These are phyloP conservation scores for Drosophila macrothrix DNA, from an alignment of 2,888 invertebrate species.

Conservation along the genomic window DNA sequence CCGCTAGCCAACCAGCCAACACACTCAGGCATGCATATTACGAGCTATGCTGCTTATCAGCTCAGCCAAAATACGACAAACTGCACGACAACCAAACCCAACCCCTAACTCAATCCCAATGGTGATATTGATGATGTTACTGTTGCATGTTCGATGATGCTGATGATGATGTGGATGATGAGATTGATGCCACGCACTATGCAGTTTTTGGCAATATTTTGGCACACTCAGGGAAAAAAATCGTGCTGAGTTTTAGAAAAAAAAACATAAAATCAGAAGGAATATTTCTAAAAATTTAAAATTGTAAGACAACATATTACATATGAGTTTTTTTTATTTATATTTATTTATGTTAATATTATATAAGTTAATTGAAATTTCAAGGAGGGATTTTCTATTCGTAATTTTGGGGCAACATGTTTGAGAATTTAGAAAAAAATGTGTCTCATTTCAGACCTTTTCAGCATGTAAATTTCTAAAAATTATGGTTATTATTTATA, in stretches of 20 bases:
- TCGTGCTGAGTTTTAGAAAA: not conserved
- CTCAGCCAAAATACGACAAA: conserved; percentile 57
- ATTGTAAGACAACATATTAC: too few species aligned
- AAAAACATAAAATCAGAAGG: not conserved
- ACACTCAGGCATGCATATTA: conserved; percentile 41
- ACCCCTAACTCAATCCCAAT: not conserved
- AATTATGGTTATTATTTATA: not conserved
- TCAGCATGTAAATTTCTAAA: not conserved
- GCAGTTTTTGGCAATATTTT: not conserved
- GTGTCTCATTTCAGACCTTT: too few species aligned
- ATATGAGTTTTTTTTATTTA: too few species aligned
- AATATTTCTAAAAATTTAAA: not conserved
- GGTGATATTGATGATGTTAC: conserved; percentile 17
- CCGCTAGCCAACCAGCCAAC: not conserved
- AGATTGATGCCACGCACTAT: conserved; percentile 30
- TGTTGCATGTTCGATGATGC: conserved; percentile 14
- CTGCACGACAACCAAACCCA: conserved; percentile 29
- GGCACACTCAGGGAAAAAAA: not conserved
- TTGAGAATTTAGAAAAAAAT: too few species aligned
- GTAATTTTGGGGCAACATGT: too few species aligned
- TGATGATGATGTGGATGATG: conserved; percentile 25
- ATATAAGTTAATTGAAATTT: too few species aligned
- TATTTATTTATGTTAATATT: too few species aligned
- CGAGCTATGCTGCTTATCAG: conserved; percentile 49
- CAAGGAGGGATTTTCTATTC: too few species aligned